These are phyloP conservation scores for Carcharodon carcharias DNA, from an alignment of 2,797 vertebrate genomes.

Conservation along the genomic window DNA sequence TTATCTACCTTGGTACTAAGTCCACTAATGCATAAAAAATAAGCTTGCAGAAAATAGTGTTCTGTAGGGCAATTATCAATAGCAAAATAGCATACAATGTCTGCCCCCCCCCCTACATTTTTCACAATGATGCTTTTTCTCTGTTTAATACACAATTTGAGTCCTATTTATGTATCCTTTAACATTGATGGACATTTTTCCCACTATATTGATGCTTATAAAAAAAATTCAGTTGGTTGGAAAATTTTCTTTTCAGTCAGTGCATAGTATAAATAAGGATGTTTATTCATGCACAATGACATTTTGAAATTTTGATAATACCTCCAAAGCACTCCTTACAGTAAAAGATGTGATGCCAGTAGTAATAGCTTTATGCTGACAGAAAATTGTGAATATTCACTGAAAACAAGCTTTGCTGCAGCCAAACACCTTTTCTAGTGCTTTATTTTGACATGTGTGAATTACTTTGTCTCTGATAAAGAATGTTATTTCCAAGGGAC, in stretches of 20 bases:
- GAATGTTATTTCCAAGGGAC: neutral
- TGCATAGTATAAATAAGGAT: neutral
- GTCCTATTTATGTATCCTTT: neutral
- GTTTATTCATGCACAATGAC: constrained; percentile 1
- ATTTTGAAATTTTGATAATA: constrained; percentile 22
- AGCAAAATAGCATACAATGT: neutral
- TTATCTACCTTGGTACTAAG: neutral
- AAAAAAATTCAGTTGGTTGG: neutral
- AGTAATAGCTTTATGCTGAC: constrained; percentile 13
- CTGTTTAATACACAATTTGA: neutral
- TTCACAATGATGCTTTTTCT: neutral
- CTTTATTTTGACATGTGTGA: neutral
- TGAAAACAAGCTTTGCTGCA: neutral
- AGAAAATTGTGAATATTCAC: constrained; percentile 6
- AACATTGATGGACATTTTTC: neutral
- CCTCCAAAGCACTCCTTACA: constrained; percentile 7
- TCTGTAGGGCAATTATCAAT: neutral
- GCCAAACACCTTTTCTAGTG: neutral
- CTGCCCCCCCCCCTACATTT: neutral
- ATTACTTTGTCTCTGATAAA: constrained; percentile 18
- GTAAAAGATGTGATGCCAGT: neutral
- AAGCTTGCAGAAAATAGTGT: neutral
- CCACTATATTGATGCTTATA: neutral
- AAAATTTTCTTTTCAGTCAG: neutral
- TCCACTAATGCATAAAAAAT: neutral